Conservation (phyloP, 2,113 vertebrate genomes). For the Leucopsar rothschildi region DNA sequence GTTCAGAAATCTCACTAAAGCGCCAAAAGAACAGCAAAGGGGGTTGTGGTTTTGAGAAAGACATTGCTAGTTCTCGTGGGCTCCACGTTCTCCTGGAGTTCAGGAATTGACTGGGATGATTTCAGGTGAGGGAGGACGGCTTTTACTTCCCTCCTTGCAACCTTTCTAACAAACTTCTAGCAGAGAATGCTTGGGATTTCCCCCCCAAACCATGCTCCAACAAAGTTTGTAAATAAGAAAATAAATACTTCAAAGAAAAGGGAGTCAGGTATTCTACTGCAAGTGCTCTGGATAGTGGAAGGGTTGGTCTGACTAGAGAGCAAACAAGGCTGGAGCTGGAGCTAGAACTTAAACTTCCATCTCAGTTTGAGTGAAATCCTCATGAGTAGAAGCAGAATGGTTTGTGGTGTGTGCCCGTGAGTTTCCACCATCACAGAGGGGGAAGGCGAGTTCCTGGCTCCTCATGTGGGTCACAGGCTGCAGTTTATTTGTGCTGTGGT, state of each 20-base stretch:
- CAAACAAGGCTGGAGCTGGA: neutral
- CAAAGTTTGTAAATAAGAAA: neutral
- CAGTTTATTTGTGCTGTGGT: neutral
- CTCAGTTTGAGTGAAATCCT: neutral
- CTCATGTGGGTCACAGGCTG: neutral
- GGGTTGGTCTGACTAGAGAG: neutral
- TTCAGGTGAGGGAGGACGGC: neutral
- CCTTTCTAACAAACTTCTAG: neutral
- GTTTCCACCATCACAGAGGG: neutral
- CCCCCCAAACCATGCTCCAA: neutral
- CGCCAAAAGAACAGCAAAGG: accelerated
- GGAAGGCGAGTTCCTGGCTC: neutral
- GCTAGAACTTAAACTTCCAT: neutral
- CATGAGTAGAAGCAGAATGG: neutral
- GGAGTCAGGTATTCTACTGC: neutral
- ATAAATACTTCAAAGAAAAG: neutral
- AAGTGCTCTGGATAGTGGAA: neutral
- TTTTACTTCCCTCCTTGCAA: neutral
- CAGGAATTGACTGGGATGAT: neutral
- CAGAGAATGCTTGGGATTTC: neutral
- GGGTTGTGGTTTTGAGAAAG: neutral
- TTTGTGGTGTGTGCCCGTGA: neutral
- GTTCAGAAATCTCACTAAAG: neutral
- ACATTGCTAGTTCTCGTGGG: neutral
- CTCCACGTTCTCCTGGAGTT: neutral